Percentiles rank a stretch among this genome's conserved stretches.
These are phyloP conservation scores for Drosophila nigrodunni DNA, from an alignment of 1,140 invertebrate species.

Conservation along the genomic window DNA sequence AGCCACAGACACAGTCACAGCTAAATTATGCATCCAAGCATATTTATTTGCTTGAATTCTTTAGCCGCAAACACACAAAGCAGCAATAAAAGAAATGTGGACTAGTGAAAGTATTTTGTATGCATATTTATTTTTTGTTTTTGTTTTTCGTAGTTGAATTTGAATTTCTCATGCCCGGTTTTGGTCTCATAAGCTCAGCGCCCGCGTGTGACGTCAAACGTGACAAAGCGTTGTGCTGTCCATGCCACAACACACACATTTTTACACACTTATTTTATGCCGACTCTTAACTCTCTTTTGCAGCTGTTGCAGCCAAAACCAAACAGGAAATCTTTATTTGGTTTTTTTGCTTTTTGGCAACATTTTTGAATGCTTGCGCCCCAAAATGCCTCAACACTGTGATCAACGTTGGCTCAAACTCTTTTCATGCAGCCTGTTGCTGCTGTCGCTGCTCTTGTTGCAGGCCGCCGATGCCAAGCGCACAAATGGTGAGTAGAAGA, in stretches of 20 bases:
- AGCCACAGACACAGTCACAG: neutral
- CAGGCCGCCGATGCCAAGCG: slow-evolving; percentile 60
- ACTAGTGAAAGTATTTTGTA: slow-evolving; percentile 73
- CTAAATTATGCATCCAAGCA: slow-evolving; percentile 26
- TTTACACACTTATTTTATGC: slow-evolving; percentile 5
- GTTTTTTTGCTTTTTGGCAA: slow-evolving; percentile 55
- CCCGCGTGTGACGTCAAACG: slow-evolving; percentile 69
- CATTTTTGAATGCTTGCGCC: slow-evolving; percentile 58
- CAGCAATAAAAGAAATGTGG: slow-evolving; percentile 6
- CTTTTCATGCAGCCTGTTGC: slow-evolving; percentile 60
- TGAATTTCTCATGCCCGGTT: slow-evolving; percentile 59
- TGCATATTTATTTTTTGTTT: slow-evolving; percentile 39
- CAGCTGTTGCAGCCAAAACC: slow-evolving; percentile 42
- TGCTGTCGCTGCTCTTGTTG: slow-evolving; percentile 47
- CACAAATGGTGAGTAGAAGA: slow-evolving; percentile 61
- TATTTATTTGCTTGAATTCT: slow-evolving; percentile 51
- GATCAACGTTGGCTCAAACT: slow-evolving; percentile 77
- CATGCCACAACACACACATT: slow-evolving; percentile 28
- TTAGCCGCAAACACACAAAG: slow-evolving; percentile 36
- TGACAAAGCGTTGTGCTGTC: slow-evolving; percentile 37
- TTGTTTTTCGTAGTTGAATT: slow-evolving; percentile 44
- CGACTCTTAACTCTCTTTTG: slow-evolving; percentile 46
- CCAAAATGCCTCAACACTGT: slow-evolving; percentile 69
- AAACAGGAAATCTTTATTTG: slow-evolving; percentile 64
- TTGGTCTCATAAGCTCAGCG: slow-evolving; percentile 43